These are phyloP conservation scores for Nebria ingens DNA, from an alignment of 1,140 invertebrate species.

Conservation along the genomic window DNA sequence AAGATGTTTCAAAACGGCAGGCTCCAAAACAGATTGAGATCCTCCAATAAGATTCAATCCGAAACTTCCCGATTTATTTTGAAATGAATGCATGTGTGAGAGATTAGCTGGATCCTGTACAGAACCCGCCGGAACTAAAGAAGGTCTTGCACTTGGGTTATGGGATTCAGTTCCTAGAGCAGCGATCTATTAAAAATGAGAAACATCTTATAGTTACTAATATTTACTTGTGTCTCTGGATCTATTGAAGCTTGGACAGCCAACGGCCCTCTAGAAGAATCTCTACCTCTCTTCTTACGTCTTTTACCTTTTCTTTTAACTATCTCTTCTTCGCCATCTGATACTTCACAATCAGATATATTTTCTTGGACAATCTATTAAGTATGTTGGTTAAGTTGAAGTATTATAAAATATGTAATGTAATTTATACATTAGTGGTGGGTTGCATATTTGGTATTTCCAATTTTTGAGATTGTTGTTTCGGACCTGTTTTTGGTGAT, in stretches of 20 bases:
- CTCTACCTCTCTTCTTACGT: slow-evolving; percentile 35
- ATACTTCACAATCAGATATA: slow-evolving; percentile 5
- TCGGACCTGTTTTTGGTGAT: background rate
- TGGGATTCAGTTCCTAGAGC: slow-evolving; percentile 43
- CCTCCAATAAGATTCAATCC: background rate
- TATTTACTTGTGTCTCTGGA: slow-evolving; percentile 46
- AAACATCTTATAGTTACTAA: background rate
- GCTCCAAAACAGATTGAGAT: slow-evolving; percentile 44
- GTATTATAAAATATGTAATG: no score
- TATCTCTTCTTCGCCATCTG: slow-evolving; percentile 27
- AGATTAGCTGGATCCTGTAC: background rate
- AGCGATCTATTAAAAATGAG: slow-evolving; percentile 35
- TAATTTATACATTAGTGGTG: background rate
- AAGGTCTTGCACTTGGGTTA: slow-evolving; percentile 43
- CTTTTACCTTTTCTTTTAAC: slow-evolving; percentile 35
- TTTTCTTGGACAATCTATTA: background rate
- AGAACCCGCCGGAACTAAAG: slow-evolving; percentile 31
- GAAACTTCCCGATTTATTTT: background rate
- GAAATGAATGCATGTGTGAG: background rate
- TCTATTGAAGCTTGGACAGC: slow-evolving; percentile 39
- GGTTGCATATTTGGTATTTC: background rate
- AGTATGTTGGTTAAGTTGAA: no score
- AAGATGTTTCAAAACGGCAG: slow-evolving; percentile 51
- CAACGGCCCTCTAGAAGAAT: slow-evolving; percentile 39
- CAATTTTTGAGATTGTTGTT: background rate